Base-by-base conservation (phyloP, 1,140 invertebrate species). In the Procambarus clarkii region DNA sequence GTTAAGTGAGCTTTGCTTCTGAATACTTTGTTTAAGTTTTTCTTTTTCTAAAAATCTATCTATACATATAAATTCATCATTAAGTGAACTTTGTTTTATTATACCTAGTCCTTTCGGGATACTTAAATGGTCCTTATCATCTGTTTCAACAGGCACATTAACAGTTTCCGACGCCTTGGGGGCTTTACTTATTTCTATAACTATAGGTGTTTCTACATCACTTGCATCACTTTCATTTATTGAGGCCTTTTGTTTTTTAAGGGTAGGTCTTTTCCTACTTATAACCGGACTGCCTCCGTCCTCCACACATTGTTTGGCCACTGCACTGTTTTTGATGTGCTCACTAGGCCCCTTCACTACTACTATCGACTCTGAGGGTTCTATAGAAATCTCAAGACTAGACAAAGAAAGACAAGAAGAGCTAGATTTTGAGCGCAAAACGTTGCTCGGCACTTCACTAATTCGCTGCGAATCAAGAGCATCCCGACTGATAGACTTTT, bases 1-100 rank as follows among this genome's bases (percentile, higher is more conserved):
- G 93, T 98, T 98, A 9, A 98, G 95, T 3, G 97, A 98, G 2
- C 97, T 97, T 94, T 98, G 97, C 94, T 98, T 98, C 94, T 97
- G 97, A 90, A 98, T 98, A 93, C 98, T 97, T 92, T 97, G 96
- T 80, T 97, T 95, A n/a, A 98, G 96, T 50, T 96, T 95, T 94
- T 98, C 97, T 93, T 98, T 98, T 94, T 98, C 97, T 91, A 96
- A 94, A 93, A 98, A 94, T 91, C 98, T 95, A 93, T 98, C 97
- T 21, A 96, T 96, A 86, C 93, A 94, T 96, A 98, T 98, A 7
- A 98, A 95, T 94, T 98, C 97, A 94, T 98, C 98, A 94, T 98
- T 98, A 91, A 98, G 95, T 1, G 97, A 98, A 88, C 96, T 97
- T 94, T 98, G 98, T 93, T 98, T 98, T 86, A 97, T 80, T 77